Conservation (phyloP, 2,113 vertebrate genomes). For the Misgurnus mizolepis region DNA sequence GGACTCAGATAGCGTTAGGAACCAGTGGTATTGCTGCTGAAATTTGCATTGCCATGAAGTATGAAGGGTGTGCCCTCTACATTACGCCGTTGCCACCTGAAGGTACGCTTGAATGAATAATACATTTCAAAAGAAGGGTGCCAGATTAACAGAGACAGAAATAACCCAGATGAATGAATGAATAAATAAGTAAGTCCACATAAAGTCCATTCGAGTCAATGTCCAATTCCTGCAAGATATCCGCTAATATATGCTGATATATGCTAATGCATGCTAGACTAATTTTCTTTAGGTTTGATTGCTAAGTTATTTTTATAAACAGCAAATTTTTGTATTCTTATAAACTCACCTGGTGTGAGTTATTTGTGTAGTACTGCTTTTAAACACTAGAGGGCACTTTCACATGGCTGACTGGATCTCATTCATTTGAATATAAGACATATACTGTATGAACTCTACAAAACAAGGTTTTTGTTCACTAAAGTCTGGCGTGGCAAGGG, state of each 20-base stretch:
- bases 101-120: slow-evolving; percentile 55
- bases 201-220: slow-evolving; percentile 13
- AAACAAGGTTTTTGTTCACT: neutral
- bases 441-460: neutral
- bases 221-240: slow-evolving; percentile 18
- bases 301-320: neutral
- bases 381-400: slow-evolving; percentile 50
- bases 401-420: slow-evolving; percentile 5
- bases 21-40: slow-evolving; percentile 50
- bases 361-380: slow-evolving; percentile 38
- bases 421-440: neutral
- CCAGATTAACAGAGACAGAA: slow-evolving; percentile 22
- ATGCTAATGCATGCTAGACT: too few relatives aligned
- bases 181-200: neutral
- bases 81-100: slow-evolving; percentile 40
- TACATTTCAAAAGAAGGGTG: slow-evolving; percentile 36
- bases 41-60: slow-evolving; percentile 48
- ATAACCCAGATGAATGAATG: slow-evolving; percentile 26
- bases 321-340: neutral
- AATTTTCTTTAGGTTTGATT: too few relatives aligned
- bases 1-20: neutral
- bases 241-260: neutral
- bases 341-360: neutral
- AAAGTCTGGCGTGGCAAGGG: neutral
- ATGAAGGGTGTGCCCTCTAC: slow-evolving; percentile 37